Evolutionary conservation across 2,113 vertebrate genomes (phyloP), one percentile per base, ranked within the genome.

Genomic region (Rhegmatorhina hoffmannsi): DNA sequence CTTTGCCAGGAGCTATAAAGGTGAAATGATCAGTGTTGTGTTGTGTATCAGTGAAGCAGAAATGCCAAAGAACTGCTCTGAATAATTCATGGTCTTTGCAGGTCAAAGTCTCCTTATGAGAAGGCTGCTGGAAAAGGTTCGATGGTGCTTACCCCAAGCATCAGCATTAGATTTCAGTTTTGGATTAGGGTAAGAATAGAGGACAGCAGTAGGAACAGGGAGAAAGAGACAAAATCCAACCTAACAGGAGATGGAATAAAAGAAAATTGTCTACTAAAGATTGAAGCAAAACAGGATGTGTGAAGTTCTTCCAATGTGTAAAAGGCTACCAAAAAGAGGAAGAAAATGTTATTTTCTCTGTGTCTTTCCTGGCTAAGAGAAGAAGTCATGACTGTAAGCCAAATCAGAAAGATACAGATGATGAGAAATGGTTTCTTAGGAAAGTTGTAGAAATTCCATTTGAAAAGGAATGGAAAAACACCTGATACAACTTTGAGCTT

Each of bases 1-100:
- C 50, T 94, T 92, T 55, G 44, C 82, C 80, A 88, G 56, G 73
- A 82, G 80, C 86, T 78, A 34, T 24, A 70, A 84, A 93, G 94
- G 76, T 93, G 94, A 87, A 90, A 78, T 46, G 60, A 90, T 81
- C 6, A 7, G 44, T 33, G 91, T 31, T 53, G 80, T 52, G 82
- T 34, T 85, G 44, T 33, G 59, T n/a, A 84, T 33, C 89, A 56
- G 52, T 8, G 56, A 93, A 87, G 76, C 69, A 94, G 89, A 94
- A 94, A 87, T 78, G 76, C 56, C 90, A 44, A 56, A 86, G 88
- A 55, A 20, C 68, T 1, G 6, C 73, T 78, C 60, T 87, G 89
- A 92, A 84, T 83, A 84, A 84, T 52, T 49, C 38, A 23, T 44
- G 72, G 68, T 67, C 73, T 75, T 87, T 78, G 84, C 7, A 11